Evolutionary conservation across 2,888 invertebrate genomes (phyloP).

Genomic region (Lasioglossum calceatum): DNA sequence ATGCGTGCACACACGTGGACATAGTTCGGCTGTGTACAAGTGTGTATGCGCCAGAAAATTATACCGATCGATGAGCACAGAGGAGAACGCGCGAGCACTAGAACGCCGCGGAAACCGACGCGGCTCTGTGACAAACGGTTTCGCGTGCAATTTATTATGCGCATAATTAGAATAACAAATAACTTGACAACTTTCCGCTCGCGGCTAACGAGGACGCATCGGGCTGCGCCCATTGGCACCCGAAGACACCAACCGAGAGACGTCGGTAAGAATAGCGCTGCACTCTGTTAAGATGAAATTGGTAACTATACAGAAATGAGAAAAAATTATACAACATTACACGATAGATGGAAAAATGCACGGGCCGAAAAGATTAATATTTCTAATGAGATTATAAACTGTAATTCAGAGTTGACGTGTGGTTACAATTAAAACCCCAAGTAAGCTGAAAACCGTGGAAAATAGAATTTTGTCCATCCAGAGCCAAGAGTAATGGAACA

Average conservation of each 20-base stretch:
- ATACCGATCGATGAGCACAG: conserved; percentile 55
- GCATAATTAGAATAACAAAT: conserved; percentile 72
- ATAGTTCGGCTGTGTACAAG: background rate
- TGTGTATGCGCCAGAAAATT: conserved; percentile 25
- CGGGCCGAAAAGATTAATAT: too few species aligned
- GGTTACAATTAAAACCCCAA: too few species aligned
- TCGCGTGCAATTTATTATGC: conserved; percentile 72
- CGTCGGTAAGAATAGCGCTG: conserved; percentile 38
- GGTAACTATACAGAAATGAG: background rate
- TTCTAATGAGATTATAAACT: too few species aligned
- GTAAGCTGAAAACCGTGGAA: too few species aligned
- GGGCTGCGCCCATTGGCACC: conserved; percentile 42
- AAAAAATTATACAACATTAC: too few species aligned
- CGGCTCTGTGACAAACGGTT: conserved; percentile 58
- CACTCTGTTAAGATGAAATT: background rate
- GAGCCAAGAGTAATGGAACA: background rate
- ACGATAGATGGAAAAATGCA: too few species aligned
- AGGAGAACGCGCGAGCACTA: conserved; percentile 6
- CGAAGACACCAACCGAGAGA: conserved; percentile 30
- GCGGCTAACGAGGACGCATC: conserved; percentile 63
- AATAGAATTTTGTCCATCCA: background rate
- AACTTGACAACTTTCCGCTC: conserved; percentile 66
- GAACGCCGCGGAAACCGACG: conserved; percentile 23
- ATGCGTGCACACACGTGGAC: conserved; percentile 17
- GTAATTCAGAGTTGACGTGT: too few species aligned